These are phyloP conservation scores for Cydia strobilella DNA, from an alignment of 1,140 invertebrate genomes.

Conservation along the genomic window DNA sequence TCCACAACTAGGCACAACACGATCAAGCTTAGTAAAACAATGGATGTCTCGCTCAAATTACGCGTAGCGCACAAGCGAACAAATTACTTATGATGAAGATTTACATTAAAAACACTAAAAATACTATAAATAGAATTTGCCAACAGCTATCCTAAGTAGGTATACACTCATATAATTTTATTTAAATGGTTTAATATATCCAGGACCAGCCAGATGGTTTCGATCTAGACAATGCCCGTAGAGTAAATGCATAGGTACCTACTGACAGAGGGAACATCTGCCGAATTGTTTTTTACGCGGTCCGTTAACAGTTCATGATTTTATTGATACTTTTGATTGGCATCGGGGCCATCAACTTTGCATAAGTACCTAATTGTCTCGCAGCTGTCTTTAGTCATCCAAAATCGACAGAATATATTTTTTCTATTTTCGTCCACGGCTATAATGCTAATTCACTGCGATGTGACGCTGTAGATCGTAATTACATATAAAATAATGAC, in stretches of 20 bases:
- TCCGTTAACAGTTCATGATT: constrained; percentile 13
- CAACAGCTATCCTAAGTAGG: no score
- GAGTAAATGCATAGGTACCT: neutral
- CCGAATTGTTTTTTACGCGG: constrained; percentile 23
- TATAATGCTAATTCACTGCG: constrained; percentile 22
- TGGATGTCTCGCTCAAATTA: constrained; percentile 5
- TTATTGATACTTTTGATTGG: constrained; percentile 31
- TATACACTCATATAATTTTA: neutral
- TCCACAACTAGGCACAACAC: neutral
- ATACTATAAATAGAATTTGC: neutral
- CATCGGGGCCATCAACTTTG: constrained; percentile 9
- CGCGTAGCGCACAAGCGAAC: neutral
- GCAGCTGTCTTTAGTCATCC: constrained; percentile 29
- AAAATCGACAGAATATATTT: constrained; percentile 19
- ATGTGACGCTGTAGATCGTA: constrained; percentile 55
- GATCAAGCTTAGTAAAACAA: neutral
- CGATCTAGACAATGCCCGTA: constrained; percentile 6
- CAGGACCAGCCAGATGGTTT: neutral
- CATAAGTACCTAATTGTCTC: constrained; percentile 26
- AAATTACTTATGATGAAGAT: neutral
- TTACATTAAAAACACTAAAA: neutral
- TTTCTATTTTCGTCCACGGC: constrained; percentile 19
- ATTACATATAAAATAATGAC: constrained; percentile 67
- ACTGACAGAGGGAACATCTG: constrained; percentile 24
- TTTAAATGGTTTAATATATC: neutral